A percentile compares a stretch with the other conserved stretches of the same genome.
Evolutionary conservation across 2,888 invertebrate genomes (phyloP).

Genomic region (Leptinotarsa juncta): DNA sequence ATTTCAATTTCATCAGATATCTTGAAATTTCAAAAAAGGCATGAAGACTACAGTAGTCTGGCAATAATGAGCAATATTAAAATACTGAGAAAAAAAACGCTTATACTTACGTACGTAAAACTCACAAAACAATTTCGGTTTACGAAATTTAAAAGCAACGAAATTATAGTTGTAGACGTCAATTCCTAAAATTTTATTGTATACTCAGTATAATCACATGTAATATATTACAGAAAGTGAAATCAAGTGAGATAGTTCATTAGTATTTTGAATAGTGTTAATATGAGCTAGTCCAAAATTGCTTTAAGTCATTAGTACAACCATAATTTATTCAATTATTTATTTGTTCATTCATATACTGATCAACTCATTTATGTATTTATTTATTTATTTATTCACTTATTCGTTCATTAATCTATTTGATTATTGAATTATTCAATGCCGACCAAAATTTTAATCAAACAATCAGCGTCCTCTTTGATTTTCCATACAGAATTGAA

Average conservation of each 20-base stretch:
- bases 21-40: conserved; percentile 15
- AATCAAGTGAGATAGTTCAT: conserved; percentile 4
- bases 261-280: conserved; percentile 6
- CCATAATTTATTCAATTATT: conserved; percentile 30
- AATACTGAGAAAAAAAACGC: conserved; percentile 57
- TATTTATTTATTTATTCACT: not conserved
- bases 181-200: conserved; percentile 53
- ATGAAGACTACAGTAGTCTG: conserved; percentile 45
- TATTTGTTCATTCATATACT: conserved; percentile 26
- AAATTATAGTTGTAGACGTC: conserved; percentile 59
- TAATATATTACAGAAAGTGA: conserved; percentile 2
- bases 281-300: conserved; percentile 4
- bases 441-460: too few species aligned
- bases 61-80: conserved; percentile 64
- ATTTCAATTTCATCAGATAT: not conserved
- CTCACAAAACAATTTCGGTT: conserved; percentile 34
- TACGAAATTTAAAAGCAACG: conserved; percentile 58
- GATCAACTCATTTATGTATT: not conserved
- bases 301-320: conserved; percentile 23
- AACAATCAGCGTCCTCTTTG: not conserved
- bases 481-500: too few species aligned
- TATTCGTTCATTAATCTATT: not conserved
- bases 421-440: not conserved
- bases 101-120: conserved; percentile 59
- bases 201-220: conserved; percentile 18